A percentile compares a stretch with the other conserved stretches of the same genome.
These are phyloP conservation scores for Drosophila picticornis DNA, from an alignment of 2,888 invertebrate species.

Conservation along the genomic window DNA sequence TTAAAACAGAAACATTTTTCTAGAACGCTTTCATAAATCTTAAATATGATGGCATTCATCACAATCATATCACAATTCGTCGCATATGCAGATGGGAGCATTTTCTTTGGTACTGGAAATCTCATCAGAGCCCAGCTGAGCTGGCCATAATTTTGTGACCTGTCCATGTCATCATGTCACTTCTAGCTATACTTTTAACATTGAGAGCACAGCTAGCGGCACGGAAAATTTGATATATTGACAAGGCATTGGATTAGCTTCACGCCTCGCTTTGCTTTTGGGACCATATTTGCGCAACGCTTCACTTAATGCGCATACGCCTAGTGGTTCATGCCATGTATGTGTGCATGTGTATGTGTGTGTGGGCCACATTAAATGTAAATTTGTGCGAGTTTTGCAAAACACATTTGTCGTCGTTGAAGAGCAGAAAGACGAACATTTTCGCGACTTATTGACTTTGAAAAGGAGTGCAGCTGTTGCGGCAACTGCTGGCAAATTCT, in stretches of 20 bases:
- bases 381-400: constrained; percentile 56
- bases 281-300: constrained; percentile 16
- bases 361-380: constrained; percentile 64
- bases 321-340: not conserved
- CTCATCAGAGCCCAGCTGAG: not conserved
- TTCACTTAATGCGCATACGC: constrained; percentile 57
- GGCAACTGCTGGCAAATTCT: constrained; percentile 57
- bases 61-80: not conserved
- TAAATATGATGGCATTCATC: not conserved
- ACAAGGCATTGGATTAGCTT: constrained; percentile 45
- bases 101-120: constrained; percentile 2
- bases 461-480: constrained; percentile 23
- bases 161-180: constrained; percentile 30
- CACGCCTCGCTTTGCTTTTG: constrained; percentile 12
- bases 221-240: constrained; percentile 54
- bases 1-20: not conserved
- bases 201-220: constrained; percentile 28
- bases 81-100: constrained; percentile 8
- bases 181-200: constrained; percentile 2
- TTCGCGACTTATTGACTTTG: constrained; percentile 70
- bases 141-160: constrained; percentile 38
- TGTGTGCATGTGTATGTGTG: not conserved
- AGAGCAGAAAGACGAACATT: constrained; percentile 36
- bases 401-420: constrained; percentile 34
- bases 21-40: not conserved